A percentile compares a stretch with the other conserved stretches of the same genome.
Evolutionary conservation across 2,797 vertebrate genomes (phyloP).

Genomic region (Sebastes cheni): DNA sequence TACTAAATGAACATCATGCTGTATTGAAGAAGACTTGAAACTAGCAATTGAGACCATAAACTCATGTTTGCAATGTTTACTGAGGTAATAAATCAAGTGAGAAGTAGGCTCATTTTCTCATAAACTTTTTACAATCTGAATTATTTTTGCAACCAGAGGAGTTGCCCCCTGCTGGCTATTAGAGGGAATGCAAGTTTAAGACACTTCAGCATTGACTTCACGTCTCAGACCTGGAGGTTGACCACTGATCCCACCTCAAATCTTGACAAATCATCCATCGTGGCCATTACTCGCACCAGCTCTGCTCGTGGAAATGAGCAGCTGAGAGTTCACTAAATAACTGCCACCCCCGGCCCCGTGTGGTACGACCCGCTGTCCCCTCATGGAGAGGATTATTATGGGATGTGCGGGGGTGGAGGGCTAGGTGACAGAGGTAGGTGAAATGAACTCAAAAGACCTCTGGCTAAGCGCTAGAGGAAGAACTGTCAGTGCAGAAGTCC

Average conservation of each 20-base stretch:
- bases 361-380: neutral
- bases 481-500: constrained; percentile 35
- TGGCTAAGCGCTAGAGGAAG: constrained; percentile 16
- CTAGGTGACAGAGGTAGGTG: constrained; percentile 33
- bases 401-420: constrained; percentile 20
- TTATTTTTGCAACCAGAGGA: too few species aligned
- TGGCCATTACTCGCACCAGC: constrained; percentile 1
- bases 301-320: neutral
- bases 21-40: too few species aligned
- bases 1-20: too few species aligned
- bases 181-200: too few species aligned
- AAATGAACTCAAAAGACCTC: constrained; percentile 41
- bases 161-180: too few species aligned
- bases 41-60: too few species aligned
- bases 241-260: neutral
- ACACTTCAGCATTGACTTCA: too few species aligned
- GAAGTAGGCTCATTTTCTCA: too few species aligned
- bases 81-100: too few species aligned
- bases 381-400: constrained; percentile 28
- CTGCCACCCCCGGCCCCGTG: neutral
- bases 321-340: constrained; percentile 25
- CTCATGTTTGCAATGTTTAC: too few species aligned
- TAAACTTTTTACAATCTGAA: too few species aligned
- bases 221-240: too few species aligned
- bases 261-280: neutral